Conservation (phyloP, 2,888 invertebrate species). For the Hydraecia micacea region DNA sequence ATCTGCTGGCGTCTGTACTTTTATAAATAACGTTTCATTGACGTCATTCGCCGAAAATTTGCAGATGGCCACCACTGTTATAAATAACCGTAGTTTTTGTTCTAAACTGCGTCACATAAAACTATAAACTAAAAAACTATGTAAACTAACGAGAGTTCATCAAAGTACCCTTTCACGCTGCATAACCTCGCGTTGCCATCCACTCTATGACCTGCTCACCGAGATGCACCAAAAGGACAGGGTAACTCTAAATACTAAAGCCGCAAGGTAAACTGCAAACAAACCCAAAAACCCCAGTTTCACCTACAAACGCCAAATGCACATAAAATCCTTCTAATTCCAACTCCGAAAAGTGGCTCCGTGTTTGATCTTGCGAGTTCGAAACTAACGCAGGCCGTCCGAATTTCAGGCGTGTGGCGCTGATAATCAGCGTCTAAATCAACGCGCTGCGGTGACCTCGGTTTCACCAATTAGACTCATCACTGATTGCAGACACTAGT, state of each 20-base stretch:
- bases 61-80: too few species aligned
- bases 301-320: slow-evolving; percentile 21
- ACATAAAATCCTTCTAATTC: slow-evolving; percentile 43
- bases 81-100: neutral
- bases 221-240: neutral
- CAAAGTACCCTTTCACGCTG: neutral
- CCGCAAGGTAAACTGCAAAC: slow-evolving; percentile 14
- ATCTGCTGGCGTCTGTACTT: too few species aligned
- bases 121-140: neutral
- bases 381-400: slow-evolving; percentile 22
- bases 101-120: neutral
- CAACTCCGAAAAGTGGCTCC: slow-evolving; percentile 35
- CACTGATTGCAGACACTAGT: slow-evolving; percentile 63
- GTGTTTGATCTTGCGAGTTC: slow-evolving; percentile 36
- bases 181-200: neutral
- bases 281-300: neutral
- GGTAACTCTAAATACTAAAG: neutral
- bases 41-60: too few species aligned
- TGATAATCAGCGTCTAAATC: slow-evolving; percentile 62
- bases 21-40: neutral
- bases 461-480: slow-evolving; percentile 62
- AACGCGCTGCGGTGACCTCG: slow-evolving; percentile 58
- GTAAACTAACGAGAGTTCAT: neutral
- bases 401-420: slow-evolving; percentile 45
- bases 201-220: neutral